These are phyloP conservation scores for Vireo griseus DNA, from an alignment of 2,797 vertebrate genomes.

Conservation along the genomic window DNA sequence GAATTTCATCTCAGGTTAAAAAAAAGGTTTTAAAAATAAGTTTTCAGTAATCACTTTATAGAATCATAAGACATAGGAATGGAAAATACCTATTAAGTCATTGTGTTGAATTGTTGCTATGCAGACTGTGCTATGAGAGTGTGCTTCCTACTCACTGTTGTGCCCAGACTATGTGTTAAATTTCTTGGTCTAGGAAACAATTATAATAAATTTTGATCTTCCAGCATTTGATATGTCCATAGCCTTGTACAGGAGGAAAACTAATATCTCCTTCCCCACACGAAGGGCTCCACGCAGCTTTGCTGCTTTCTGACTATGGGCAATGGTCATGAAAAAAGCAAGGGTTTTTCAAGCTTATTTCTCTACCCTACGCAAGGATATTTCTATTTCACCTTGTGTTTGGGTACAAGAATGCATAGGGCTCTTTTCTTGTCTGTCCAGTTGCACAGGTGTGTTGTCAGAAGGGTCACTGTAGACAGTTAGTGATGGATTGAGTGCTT, in stretches of 20 bases:
- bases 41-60: slow-evolving; percentile 13
- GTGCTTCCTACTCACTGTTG: neutral
- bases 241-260: neutral
- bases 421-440: neutral
- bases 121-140: neutral
- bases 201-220: neutral
- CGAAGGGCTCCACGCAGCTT: rapidly evolving
- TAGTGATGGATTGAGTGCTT: neutral
- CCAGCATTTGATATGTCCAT: neutral
- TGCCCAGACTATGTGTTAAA: neutral
- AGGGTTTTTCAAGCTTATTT: neutral
- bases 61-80: neutral
- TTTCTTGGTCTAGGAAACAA: neutral
- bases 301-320: neutral
- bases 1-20: neutral
- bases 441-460: neutral
- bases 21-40: neutral
- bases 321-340: neutral
- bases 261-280: neutral
- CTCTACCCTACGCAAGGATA: neutral
- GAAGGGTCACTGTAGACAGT: neutral
- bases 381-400: neutral
- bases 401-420: neutral
- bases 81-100: neutral
- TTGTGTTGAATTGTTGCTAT: neutral